Percentiles rank a stretch among this genome's conserved stretches.
These are phyloP conservation scores for Dromius quadrimaculatus DNA, from an alignment of 2,888 invertebrate species.

Conservation along the genomic window DNA sequence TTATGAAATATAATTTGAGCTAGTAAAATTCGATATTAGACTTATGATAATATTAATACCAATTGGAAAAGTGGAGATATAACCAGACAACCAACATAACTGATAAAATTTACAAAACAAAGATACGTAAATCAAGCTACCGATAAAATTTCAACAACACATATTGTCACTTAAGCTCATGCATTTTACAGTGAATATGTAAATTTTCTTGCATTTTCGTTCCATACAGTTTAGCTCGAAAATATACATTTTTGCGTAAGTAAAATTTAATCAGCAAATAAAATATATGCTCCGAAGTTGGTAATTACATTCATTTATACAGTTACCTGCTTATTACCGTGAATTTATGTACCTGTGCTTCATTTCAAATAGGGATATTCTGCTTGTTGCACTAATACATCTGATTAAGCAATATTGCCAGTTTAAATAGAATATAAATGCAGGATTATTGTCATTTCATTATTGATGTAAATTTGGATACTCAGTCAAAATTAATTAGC, in stretches of 20 bases:
- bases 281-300: conserved; percentile 42
- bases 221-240: conserved; percentile 1
- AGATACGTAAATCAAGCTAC: conserved; percentile 7
- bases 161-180: conserved; percentile 41
- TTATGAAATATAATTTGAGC: background rate
- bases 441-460: conserved; percentile 8
- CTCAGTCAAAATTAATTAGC: no score
- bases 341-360: conserved; percentile 48
- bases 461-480: background rate
- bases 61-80: no score
- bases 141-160: conserved; percentile 33
- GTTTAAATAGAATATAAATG: conserved; percentile 19
- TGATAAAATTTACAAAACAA: conserved; percentile 14
- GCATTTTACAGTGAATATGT: conserved; percentile 47
- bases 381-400: conserved; percentile 31
- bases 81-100: no score
- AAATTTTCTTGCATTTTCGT: conserved; percentile 28
- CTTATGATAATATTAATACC: no score
- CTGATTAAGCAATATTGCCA: conserved; percentile 20
- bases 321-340: conserved; percentile 47
- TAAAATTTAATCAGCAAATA: conserved; percentile 44
- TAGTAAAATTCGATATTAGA: no score
- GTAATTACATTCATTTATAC: conserved; percentile 50
- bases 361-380: conserved; percentile 24
- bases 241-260: conserved; percentile 41